A percentile compares a stretch with the other conserved stretches of the same genome.
phyloP scores from a whole-genome alignment of 2,888 invertebrate species.

The Cryptocephalus moraei region DNA sequence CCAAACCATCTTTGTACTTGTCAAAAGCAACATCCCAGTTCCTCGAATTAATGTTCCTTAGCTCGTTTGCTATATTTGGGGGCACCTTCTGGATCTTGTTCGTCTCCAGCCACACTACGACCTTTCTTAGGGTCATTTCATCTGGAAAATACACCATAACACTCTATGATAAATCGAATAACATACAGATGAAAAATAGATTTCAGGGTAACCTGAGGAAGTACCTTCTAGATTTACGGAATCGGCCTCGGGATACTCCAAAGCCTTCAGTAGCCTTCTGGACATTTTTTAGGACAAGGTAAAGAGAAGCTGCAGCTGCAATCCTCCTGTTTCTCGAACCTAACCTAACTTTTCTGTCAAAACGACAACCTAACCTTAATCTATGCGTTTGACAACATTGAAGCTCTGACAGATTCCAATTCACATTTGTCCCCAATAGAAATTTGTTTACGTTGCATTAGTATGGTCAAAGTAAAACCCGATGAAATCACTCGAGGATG shows the following conservation, averaged over 20 bases:
- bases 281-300: constrained; percentile 47
- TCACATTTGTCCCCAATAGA: too few relatives aligned
- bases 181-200: constrained; percentile 4
- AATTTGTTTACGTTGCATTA: too few relatives aligned
- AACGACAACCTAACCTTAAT: too few relatives aligned
- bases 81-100: constrained; percentile 84
- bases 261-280: constrained; percentile 62
- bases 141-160: constrained; percentile 45
- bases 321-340: too few relatives aligned
- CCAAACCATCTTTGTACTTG: constrained; percentile 64
- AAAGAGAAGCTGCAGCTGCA: too few relatives aligned
- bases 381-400: too few relatives aligned
- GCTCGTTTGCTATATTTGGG: constrained; percentile 64
- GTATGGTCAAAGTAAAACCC: too few relatives aligned
- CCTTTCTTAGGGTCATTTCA: constrained; percentile 64
- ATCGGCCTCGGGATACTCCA: constrained; percentile 67
- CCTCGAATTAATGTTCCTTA: constrained; percentile 56
- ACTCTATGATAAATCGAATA: background rate
- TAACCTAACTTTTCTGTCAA: too few relatives aligned
- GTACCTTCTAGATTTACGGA: constrained; percentile 62
- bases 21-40: constrained; percentile 64
- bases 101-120: constrained; percentile 86
- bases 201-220: background rate
- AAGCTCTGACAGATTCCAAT: too few relatives aligned
- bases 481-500: constrained; percentile 6